Evolutionary conservation across 2,888 invertebrate genomes (phyloP), one percentile per base, ranked within the genome.

Genomic region (Drosophila fulvimacula): DNA sequence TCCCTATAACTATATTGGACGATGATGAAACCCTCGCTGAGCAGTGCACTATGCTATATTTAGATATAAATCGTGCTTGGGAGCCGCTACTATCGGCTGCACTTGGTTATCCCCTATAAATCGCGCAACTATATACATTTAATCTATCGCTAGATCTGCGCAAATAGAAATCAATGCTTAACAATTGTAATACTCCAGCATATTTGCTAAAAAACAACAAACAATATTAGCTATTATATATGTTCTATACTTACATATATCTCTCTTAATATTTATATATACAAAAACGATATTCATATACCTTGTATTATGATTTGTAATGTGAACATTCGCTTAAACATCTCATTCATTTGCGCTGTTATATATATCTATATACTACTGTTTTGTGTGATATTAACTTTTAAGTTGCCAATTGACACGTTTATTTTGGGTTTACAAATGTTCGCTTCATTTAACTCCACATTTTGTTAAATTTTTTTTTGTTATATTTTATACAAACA

Each of bases 61-160:
- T 91, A 84, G 92, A 92, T 60, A 92, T 92, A 53, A 92, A 92
- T 84, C 90, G 91, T 24, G 91, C 92, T 19, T 93, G 93, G 93
- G 92, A 93, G 63, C 92, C 92, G 3, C 73, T 93, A 30, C 75
- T 93, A 36, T 90, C 92, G n/a, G 92, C 93, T 27, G 93, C 93
- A 10, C 80, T 93, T 38, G 92, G 92, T 5, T 92, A 91, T 84
- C 91, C 92, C 5, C 81, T 89, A 69, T 91, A 89, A 91, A 44
- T 46, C 36, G 49, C 24, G 51, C 61, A 52, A 39, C 39, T 68
- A 46, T 24, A 32, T 15, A 53, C 49, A 73, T 68, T 73, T 72
- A 63, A 68, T 65, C 57, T 62, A 64, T 44, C 60, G 63, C 77
- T 58, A 67, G 48, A 57, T 48, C 55, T 60, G 53, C 13, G 61